Evolutionary conservation across 2,797 vertebrate species (phyloP), one percentile per base, ranked within the genome.

Genomic region (Apogon hyalosoma): DNA sequence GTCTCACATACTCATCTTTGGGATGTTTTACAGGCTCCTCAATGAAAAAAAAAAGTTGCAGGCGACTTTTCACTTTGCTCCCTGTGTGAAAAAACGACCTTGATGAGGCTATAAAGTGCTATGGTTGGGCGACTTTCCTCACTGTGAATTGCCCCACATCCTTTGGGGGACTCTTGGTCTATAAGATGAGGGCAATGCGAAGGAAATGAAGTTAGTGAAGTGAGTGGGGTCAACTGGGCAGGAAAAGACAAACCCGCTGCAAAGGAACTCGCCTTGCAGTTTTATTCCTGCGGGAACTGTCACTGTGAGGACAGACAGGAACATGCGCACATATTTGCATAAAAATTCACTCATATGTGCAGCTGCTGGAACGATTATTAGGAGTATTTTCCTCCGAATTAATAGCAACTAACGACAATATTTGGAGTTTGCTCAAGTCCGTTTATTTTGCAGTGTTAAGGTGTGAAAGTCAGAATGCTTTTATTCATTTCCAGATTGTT

Each of bases 151-250:
- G 81, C 85, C 80, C 86, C 58, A 88, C 80, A 90, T 89, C 87
- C 90, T 93, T 87, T 90, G 66, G 73, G 56, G 61, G 50, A 61
- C 63, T 84, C 66, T 75, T 49, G 73, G 71, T 80, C 68, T 46
- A 24, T 24, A 88, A 88, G 88, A 88, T 74, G 82, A 79, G 84
- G 87, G 81, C 76, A 63, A 52, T 55, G 79, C 74, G 63, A 82
- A 90, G 94, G 94, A 95, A 95, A 95, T 94, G 87, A 87, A 94
- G 91, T 94, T 85, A 92, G 90, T 93, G 91, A 90, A 92, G 50
- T 92, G 92, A 91, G 87, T 65, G 89, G 82, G 89, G 90, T 92
- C 89, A 93, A 74, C 82, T 58, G 85, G 75, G 91, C 92, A 93
- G 92, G 91, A 90, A 87, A 89, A 87, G 86, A 82, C 69, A 69